These are phyloP conservation scores for Holothuria scabra DNA, from an alignment of 53 echinoderm and acorn worm genomes.

Conservation along the genomic window DNA sequence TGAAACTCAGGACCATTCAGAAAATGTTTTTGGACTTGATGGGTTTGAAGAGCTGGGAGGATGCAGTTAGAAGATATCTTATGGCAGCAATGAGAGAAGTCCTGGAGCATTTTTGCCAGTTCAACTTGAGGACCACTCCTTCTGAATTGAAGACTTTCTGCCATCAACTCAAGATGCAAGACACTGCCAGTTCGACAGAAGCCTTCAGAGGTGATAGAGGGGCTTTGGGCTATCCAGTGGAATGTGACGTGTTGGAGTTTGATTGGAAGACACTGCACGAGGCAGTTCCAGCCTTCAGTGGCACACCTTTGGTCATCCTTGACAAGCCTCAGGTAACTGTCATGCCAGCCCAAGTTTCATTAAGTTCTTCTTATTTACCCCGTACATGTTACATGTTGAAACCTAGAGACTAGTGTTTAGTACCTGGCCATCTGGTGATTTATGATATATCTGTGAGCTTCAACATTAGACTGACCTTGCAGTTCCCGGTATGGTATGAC, in stretches of 20 bases:
- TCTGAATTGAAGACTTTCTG: constrained; percentile 34
- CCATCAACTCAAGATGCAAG: constrained; percentile 13
- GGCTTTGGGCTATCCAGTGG: not conserved
- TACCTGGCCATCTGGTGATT: too few species aligned
- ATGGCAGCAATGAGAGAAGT: not conserved
- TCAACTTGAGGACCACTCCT: constrained; percentile 19
- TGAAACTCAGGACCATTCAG: constrained; percentile 1
- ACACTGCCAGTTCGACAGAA: not conserved
- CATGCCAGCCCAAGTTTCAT: too few species aligned
- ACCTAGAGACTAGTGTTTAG: too few species aligned
- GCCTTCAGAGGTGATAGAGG: not conserved
- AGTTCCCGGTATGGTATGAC: too few species aligned
- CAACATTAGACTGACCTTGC: too few species aligned
- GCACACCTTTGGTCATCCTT: constrained; percentile 8
- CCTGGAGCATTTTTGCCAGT: constrained; percentile 30
- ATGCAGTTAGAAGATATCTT: not conserved
- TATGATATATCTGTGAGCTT: too few species aligned
- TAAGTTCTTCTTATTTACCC: too few species aligned
- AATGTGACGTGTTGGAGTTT: not conserved
- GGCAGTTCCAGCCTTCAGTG: constrained; percentile 21
- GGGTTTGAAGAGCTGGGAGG: not conserved
- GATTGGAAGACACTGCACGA: not conserved
- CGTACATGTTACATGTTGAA: too few species aligned
- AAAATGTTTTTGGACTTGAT: constrained; percentile 11
- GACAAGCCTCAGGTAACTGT: constrained; percentile 30